Conservation (phyloP, 1,140 invertebrate species). For the Drosophila pruinosa region DNA sequence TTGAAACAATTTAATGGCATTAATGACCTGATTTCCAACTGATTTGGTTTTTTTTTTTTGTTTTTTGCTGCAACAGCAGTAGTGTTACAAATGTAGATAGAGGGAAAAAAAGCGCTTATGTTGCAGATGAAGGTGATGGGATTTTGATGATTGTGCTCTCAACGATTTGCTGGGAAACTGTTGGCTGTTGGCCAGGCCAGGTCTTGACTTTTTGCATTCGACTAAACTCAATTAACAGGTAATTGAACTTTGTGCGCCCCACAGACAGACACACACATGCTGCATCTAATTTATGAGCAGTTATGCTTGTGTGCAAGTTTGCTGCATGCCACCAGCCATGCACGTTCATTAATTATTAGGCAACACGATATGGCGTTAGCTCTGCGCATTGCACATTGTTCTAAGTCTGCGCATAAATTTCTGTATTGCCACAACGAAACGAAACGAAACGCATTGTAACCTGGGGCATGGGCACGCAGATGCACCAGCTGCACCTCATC, state of each 20-base stretch:
- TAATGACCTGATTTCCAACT: constrained; percentile 59
- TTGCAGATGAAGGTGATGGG: constrained; percentile 52
- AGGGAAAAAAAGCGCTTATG: not conserved
- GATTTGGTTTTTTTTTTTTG: not conserved
- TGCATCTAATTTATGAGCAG: not conserved
- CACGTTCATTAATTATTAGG: constrained; percentile 79
- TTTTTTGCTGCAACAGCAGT: constrained; percentile 41
- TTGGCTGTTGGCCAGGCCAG: constrained; percentile 16
- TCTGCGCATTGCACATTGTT: constrained; percentile 67
- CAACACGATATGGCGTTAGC: constrained; percentile 67
- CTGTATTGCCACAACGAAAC: constrained; percentile 20
- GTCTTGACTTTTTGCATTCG: constrained; percentile 73
- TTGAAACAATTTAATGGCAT: constrained; percentile 75
- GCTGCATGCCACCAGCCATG: constrained; percentile 25
- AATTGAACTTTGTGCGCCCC: constrained; percentile 65
- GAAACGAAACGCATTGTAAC: constrained; percentile 50
- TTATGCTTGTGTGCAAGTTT: constrained; percentile 2
- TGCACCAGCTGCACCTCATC: constrained; percentile 17
- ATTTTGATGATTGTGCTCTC: constrained; percentile 70
- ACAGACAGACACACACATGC: not conserved
- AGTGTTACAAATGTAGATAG: constrained; percentile 1
- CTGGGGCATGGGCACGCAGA: constrained; percentile 60
- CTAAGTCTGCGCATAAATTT: constrained; percentile 81
- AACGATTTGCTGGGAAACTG: constrained; percentile 22
- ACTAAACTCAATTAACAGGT: constrained; percentile 79